Conservation (phyloP, 2,888 invertebrate species). For the Congeria kusceri region DNA sequence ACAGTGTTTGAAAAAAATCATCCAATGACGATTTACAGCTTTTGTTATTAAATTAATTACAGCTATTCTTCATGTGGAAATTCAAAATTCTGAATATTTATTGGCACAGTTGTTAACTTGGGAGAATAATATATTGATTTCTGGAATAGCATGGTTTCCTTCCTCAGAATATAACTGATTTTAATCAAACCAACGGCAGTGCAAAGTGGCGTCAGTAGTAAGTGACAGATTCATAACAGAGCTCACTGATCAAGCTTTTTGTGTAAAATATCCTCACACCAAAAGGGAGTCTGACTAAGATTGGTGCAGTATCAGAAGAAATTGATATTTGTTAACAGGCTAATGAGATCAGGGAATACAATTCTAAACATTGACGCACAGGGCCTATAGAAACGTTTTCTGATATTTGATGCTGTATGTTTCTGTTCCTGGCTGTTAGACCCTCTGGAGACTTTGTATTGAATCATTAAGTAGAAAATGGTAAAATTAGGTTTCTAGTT, state of each 20-base stretch:
- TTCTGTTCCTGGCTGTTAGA: no score
- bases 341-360: conserved; percentile 29
- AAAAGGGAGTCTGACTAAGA: conserved; percentile 27
- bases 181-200: conserved; percentile 12
- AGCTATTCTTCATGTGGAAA: no score
- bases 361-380: neutral
- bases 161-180: conserved; percentile 10
- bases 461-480: no score
- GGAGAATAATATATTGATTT: conserved; percentile 33
- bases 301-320: conserved; percentile 22
- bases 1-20: no score
- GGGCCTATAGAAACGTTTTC: no score
- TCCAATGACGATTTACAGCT: no score
- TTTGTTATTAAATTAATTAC: no score
- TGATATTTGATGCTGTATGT: no score
- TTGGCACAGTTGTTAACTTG: conserved; percentile 9
- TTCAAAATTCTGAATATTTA: no score
- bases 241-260: conserved; percentile 34
- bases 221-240: conserved; percentile 12
- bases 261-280: conserved; percentile 37
- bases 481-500: no score
- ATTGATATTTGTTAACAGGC: conserved; percentile 21
- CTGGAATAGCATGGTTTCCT: conserved; percentile 6
- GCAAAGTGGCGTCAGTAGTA: conserved; percentile 19
- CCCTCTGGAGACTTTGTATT: no score